A percentile compares a stretch with the other conserved stretches of the same genome.
Evolutionary conservation across 1,140 invertebrate species (phyloP).

Genomic region (Anagrus nilaparvatae): DNA sequence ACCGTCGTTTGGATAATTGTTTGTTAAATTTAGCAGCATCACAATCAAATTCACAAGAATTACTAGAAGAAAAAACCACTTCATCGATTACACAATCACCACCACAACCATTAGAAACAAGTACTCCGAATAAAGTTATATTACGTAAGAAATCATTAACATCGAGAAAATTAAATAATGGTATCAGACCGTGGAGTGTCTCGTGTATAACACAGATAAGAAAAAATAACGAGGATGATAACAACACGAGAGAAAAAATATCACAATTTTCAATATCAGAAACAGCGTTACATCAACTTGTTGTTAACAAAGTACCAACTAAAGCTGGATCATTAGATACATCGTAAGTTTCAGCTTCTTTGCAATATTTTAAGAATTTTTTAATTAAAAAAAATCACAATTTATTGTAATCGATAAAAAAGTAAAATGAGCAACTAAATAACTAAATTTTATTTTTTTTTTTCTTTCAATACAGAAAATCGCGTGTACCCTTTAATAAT

Average conservation of each 20-base stretch:
- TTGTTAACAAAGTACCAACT: constrained; percentile 33
- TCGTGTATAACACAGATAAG: constrained; percentile 65
- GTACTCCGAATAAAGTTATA: constrained; percentile 37
- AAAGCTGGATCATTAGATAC: constrained; percentile 35
- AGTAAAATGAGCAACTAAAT: not conserved
- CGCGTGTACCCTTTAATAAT: constrained; percentile 33
- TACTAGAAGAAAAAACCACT: constrained; percentile 37
- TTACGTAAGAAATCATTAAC: constrained; percentile 40
- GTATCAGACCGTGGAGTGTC: constrained; percentile 70
- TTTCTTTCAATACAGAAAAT: constrained; percentile 24
- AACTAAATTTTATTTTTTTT: not conserved
- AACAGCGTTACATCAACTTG: constrained; percentile 67
- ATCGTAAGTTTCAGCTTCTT: constrained; percentile 25
- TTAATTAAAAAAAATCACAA: too few relatives aligned
- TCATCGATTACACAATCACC: constrained; percentile 27
- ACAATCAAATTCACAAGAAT: constrained; percentile 49
- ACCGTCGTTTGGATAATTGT: constrained; percentile 27
- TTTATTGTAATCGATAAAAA: constrained; percentile 1
- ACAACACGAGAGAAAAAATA: constrained; percentile 34
- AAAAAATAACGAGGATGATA: constrained; percentile 22
- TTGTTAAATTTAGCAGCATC: constrained; percentile 40
- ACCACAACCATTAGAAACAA: constrained; percentile 26
- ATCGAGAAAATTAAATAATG: constrained; percentile 32
- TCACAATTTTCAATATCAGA: constrained; percentile 71
- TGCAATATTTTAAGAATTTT: too few relatives aligned